Conservation (phyloP, 2,797 vertebrate genomes). For the Bradypodion pumilum region DNA sequence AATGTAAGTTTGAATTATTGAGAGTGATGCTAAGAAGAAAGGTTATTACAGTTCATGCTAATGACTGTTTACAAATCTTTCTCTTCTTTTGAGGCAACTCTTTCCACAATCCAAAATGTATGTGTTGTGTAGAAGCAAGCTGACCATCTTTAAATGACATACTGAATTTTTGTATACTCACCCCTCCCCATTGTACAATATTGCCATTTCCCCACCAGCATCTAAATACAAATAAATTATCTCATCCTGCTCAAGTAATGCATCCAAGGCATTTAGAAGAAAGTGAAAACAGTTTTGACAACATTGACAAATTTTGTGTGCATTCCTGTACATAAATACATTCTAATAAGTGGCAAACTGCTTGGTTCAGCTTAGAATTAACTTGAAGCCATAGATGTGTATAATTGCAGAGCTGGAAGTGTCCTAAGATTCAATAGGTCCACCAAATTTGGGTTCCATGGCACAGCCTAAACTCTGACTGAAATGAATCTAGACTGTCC, state of each 20-base stretch:
- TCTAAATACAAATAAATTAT: neutral
- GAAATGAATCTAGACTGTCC: too few species aligned
- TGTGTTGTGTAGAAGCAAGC: neutral
- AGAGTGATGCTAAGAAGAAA: slow-evolving; percentile 30
- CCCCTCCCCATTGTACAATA: neutral
- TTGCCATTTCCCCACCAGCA: neutral
- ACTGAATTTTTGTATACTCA: neutral
- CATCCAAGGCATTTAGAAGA: neutral
- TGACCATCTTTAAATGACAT: neutral
- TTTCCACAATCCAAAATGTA: neutral
- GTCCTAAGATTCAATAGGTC: too few species aligned
- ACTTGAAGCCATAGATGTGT: too few species aligned
- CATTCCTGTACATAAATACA: neutral
- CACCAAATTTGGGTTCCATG: too few species aligned
- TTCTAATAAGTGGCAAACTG: neutral
- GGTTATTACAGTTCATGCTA: slow-evolving; percentile 9
- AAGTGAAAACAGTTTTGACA: neutral
- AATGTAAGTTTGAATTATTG: slow-evolving; percentile 30
- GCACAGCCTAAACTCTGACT: too few species aligned
- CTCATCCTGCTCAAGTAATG: neutral
- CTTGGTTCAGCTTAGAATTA: too few species aligned
- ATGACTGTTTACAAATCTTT: slow-evolving; percentile 23
- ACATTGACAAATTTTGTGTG: neutral
- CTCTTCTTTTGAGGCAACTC: neutral
- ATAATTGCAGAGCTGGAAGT: too few species aligned